Evolutionary conservation across 2,113 vertebrate genomes (phyloP).

Genomic region (Coregonus clupeaformis): DNA sequence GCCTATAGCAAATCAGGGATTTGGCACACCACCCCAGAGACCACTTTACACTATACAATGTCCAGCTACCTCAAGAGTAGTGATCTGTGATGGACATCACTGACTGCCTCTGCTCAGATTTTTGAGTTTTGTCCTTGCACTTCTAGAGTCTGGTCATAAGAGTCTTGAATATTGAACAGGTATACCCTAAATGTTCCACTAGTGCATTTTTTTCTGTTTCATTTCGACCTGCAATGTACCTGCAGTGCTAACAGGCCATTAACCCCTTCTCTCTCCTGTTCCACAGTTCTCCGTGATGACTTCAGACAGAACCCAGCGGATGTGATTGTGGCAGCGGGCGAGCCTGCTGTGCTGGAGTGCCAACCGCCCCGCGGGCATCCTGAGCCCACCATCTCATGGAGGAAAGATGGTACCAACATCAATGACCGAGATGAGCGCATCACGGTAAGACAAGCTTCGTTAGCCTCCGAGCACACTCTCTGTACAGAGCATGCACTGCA

Average conservation of each 20-base stretch:
- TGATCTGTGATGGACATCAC: not conserved
- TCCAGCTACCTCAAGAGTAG: not conserved
- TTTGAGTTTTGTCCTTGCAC: not conserved
- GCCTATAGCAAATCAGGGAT: not conserved
- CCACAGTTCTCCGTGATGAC: conserved; percentile 88
- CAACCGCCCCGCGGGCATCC: conserved; percentile 93
- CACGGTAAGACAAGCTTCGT: conserved; percentile 74
- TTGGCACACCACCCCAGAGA: not conserved
- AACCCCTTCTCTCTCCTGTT: conserved; percentile 4
- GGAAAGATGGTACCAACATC: conserved; percentile 84
- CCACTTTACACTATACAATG: not conserved
- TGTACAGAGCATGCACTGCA: too few relatives aligned
- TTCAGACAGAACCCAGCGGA: conserved; percentile 94
- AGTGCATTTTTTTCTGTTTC: too few relatives aligned
- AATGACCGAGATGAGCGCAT: conserved; percentile 88
- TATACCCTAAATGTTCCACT: too few relatives aligned
- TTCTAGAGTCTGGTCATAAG: not conserved
- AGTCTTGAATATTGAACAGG: not conserved
- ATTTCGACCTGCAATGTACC: too few relatives aligned
- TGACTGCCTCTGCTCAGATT: not conserved
- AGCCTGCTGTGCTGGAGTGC: conserved; percentile 91
- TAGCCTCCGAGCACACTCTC: too few relatives aligned
- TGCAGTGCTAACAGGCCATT: not conserved
- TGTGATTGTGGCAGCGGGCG: conserved; percentile 90
- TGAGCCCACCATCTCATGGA: conserved; percentile 95